Evolutionary conservation across 2,113 vertebrate species (phyloP), one percentile per base, ranked within the genome.

Genomic region (Ceyx melanurus): DNA sequence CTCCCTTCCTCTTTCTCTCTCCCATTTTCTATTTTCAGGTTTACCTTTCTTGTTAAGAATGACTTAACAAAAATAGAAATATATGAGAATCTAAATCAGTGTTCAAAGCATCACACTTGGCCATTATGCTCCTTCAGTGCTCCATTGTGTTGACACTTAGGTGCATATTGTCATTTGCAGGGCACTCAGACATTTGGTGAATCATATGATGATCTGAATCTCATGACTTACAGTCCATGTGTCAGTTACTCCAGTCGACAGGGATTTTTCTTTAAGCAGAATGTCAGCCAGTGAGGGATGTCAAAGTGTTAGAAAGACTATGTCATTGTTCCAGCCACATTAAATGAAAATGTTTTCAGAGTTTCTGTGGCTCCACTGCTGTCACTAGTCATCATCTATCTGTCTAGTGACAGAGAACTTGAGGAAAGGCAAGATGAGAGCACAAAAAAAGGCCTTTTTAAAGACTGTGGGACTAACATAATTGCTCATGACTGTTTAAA

Each of bases 261-360:
- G 50, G 29, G 66, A 57, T 67, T 88, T 94, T 90, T 95, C 37
- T 70, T 83, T 5, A 61, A 92, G 84, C 31, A 31, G 56, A 78
- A 86, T 92, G 86, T 93, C 92, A 96, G 72, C 54, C 90, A 77
- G 51, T 86, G 84, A 95, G 33, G 37, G 86, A 92, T 94, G 94
- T 96, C 91, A 96, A 67, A 93, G 45, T 86, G 28, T 65, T 92
- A 89, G 73, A 94, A 96, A 85, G 90, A 75, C 46, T 72, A 26
- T 92, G 92, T 64, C 89, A 88, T 35, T 86, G 67, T 94, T 83
- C 79, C 77, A 83, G 61, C 21, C 64, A 79, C 71, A 62, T 94
- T 76, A 90, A 93, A 85, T 29, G 89, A 48, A 95, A 64, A 82
- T 83, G 43, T 67, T 96, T 95, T 95, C 82, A 46, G 46, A 94